Percentiles rank a stretch among this genome's conserved stretches.
These are phyloP conservation scores for Baronia brevicornis DNA, from an alignment of 2,888 invertebrate species.

Conservation along the genomic window DNA sequence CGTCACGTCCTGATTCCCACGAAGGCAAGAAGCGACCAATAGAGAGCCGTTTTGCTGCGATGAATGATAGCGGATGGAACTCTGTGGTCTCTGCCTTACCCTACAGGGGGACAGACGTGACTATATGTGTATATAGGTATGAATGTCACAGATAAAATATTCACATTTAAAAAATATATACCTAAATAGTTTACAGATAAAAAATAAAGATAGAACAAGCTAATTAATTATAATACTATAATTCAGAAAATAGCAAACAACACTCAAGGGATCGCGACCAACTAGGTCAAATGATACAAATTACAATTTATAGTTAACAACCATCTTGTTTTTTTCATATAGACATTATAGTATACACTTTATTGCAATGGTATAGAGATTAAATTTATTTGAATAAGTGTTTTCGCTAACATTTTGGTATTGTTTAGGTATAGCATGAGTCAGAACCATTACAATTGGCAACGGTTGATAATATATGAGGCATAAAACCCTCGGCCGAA, in stretches of 20 bases:
- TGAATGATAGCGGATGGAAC: too few relatives aligned
- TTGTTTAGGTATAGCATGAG: slow-evolving; percentile 12
- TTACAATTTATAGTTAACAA: slow-evolving; percentile 40
- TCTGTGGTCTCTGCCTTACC: too few relatives aligned
- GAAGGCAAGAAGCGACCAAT: too few relatives aligned
- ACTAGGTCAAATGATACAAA: slow-evolving; percentile 55
- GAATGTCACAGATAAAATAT: background rate
- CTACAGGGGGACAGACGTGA: too few relatives aligned
- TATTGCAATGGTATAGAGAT: background rate
- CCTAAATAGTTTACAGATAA: slow-evolving; percentile 8
- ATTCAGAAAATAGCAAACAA: slow-evolving; percentile 13
- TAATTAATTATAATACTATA: slow-evolving; percentile 19
- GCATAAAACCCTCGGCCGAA: slow-evolving; percentile 3
- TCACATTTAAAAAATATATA: background rate
- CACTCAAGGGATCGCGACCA: slow-evolving; percentile 29
- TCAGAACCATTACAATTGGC: slow-evolving; percentile 14
- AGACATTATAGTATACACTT: slow-evolving; percentile 1
- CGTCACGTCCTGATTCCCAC: too few relatives aligned
- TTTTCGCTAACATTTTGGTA: slow-evolving; percentile 10
- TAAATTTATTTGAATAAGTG: slow-evolving; percentile 10
- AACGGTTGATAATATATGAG: slow-evolving; percentile 5
- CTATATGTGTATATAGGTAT: too few relatives aligned
- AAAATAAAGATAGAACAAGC: slow-evolving; percentile 19
- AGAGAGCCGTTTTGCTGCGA: too few relatives aligned
- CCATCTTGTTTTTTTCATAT: slow-evolving; percentile 13